Evolutionary conservation across 2,797 vertebrate genomes (phyloP).

Genomic region (Pangasius macronema): DNA sequence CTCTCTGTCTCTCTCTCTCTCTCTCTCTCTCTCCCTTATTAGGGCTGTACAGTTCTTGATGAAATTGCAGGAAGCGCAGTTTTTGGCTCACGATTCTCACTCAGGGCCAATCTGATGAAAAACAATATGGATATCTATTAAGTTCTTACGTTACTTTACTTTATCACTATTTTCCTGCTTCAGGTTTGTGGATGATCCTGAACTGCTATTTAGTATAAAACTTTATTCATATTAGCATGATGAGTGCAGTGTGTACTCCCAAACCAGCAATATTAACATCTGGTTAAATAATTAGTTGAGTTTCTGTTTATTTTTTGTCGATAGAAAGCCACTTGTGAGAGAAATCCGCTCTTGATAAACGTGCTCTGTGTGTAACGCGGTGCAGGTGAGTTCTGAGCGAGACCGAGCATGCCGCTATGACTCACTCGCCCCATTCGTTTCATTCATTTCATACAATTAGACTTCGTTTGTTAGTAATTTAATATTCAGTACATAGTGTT

Average conservation of each 20-base stretch:
- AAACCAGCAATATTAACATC: not conserved
- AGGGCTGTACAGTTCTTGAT: not conserved
- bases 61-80: not conserved
- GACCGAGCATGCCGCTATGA: conserved; percentile 1
- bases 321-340: not conserved
- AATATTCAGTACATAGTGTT: not conserved
- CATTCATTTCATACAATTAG: not conserved
- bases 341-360: not conserved
- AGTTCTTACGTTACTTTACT: not conserved
- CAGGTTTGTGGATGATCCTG: not conserved
- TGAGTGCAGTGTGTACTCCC: not conserved
- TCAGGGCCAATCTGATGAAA: not conserved
- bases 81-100: not conserved
- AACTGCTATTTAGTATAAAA: not conserved
- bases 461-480: not conserved
- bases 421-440: not conserved
- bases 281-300: not conserved
- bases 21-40: not conserved
- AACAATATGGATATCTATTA: not conserved
- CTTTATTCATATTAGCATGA: not conserved
- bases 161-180: not conserved
- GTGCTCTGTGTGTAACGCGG: not conserved
- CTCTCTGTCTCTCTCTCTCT: not conserved
- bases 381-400: not conserved
- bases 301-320: not conserved